These are phyloP conservation scores for Pseudobourletiella spinata DNA, from an alignment of 1,140 invertebrate genomes.

Conservation along the genomic window DNA sequence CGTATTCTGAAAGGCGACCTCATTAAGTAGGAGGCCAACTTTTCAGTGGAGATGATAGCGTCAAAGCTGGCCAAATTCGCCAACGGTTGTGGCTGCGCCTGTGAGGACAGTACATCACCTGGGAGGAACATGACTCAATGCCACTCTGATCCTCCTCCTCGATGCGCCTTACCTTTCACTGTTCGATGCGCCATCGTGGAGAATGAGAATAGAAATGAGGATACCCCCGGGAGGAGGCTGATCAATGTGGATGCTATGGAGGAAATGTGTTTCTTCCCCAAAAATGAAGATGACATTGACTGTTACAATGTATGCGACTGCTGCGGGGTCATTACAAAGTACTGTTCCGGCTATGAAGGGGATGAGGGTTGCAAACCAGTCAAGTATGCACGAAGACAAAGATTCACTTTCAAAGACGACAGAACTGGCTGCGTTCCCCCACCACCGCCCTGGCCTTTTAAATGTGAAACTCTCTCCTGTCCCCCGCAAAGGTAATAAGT, in stretches of 20 bases:
- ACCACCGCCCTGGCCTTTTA: background rate
- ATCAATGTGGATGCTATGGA: conserved; percentile 7
- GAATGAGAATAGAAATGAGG: background rate
- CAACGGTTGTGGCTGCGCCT: background rate
- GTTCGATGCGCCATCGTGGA: background rate
- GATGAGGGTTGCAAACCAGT: conserved; percentile 2
- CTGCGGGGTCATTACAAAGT: background rate
- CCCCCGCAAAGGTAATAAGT: background rate
- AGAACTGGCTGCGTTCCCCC: background rate
- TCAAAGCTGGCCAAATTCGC: conserved; percentile 3
- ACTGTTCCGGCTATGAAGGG: background rate
- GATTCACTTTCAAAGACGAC: conserved; percentile 1
- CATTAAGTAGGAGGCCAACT: too few relatives aligned
- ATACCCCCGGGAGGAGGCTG: background rate
- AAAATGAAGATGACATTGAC: background rate
- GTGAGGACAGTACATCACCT: background rate
- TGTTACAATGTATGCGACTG: conserved; percentile 3
- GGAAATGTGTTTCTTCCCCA: background rate
- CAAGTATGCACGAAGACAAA: conserved; percentile 1
- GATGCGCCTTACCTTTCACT: background rate
- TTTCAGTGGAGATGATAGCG: too few relatives aligned
- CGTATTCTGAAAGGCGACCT: too few relatives aligned
- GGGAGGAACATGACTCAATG: background rate
- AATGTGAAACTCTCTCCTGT: background rate
- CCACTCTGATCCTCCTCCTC: background rate